Base-by-base conservation (phyloP, 2,113 vertebrate genomes). In the Alethe castanea region DNA sequence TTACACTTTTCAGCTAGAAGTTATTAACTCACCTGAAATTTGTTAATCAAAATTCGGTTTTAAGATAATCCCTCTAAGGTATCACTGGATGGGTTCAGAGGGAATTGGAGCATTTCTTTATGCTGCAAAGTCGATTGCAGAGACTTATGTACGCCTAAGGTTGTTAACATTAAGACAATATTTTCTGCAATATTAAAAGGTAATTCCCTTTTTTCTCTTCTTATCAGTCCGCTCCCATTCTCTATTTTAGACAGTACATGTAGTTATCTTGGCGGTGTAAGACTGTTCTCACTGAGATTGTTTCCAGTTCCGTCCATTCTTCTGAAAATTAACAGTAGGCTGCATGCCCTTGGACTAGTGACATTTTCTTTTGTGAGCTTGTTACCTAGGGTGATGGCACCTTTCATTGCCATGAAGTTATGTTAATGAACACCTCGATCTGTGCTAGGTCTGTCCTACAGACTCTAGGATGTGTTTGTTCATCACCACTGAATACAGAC, bases 381-480 rank as follows among this genome's bases (percentile, higher is more conserved):
- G 82, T 95, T 93, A 89, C 72, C 76, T 83, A 76, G 92, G 90
- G 93, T 81, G 83, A 92, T 95, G 92, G 92, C 71, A 92, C 88
- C 71, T 95, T 78, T 45, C 73, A 71, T 61, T 87, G 62, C 88
- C 18, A 4, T n/a, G 50, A 78, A 83, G 83, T 79, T 88, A 92
- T 86, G 82, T 90, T 88, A 96, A 95, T 89, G 77, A 85, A 91
- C 94, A 94, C 95, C 95, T 92, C 86, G 42, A 12, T 81, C 62
- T 87, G 48, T 69, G 52, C 64, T 35, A 60, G 56, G 45, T 85
- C 67, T 60, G 74, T 95, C 62, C 62, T 86, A 26, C 62, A 84
- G 56, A 56, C 61, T 76, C 50, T 65, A 38, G 44, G 85, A 62
- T 74, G 59, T 82, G 84, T 92, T 95, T 90, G 82, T 89, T 94